Base-by-base conservation (phyloP, 2,113 vertebrate genomes). In the Mesembrinibis cayennensis region DNA sequence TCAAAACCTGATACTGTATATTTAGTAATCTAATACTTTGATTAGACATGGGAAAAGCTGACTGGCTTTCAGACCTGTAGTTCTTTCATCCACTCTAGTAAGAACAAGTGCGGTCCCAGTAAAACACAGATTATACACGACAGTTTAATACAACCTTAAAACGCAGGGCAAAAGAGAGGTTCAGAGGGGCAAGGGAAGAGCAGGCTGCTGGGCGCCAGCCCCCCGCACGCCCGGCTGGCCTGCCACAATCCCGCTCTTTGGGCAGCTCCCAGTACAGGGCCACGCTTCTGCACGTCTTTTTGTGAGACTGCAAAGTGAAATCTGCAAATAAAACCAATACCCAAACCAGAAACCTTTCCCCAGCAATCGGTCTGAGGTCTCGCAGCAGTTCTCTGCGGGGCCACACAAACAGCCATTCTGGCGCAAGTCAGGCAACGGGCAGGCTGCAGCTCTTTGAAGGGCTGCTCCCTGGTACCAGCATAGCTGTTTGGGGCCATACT, bases 351-450 rank as follows among this genome's bases (percentile, higher is more conserved):
- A 52, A 50, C 12, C 21, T 23, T 19, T 63, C 13, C 55, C 44
- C 55, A 23, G 47, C 22, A 4, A 26, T 6, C 18, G 7, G 34
- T 8, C 0, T 11, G 55, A 58, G n/a, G 44, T 34, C 38, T 45
- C 19, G 0, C 7, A 11, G 80, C 44, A 29, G 36, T 7, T n/a
- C 40, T 38, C 8, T 1, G 20, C 0, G 0, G 4, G 40, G 34
- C 40, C n/a, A 26, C 20, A 0, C 36, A 19, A 47, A 36, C 16
- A 11, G 25, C 53, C 20, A 0, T 1, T 26, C 32, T 1, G 12
- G 40, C 58, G 8, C 38, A 7, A 8, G 22, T 1, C 42, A 14
- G 36, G 65, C 27, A 21, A 7, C 0, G 20, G 67, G 29, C 59
- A 27, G n/a, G 42, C 23, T 36, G 73, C 44, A 30, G 38, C 55